Evolutionary conservation across 2,113 vertebrate genomes (phyloP).

Genomic region (Labeo catla): DNA sequence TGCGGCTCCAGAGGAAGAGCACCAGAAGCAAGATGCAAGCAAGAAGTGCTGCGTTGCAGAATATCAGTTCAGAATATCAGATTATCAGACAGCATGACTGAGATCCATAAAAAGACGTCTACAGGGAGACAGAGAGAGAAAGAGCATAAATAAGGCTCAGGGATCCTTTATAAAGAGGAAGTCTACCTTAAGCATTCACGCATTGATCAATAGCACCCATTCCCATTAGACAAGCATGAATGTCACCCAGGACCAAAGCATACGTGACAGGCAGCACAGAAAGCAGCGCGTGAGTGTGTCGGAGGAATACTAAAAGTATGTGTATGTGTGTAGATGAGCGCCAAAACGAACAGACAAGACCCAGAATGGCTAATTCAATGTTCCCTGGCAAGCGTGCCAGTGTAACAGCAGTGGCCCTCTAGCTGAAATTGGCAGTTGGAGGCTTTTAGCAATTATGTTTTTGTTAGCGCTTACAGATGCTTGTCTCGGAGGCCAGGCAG

Average conservation of each 20-base stretch:
- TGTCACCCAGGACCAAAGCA: conserved; percentile 28
- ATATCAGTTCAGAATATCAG: no score
- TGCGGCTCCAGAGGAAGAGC: conserved; percentile 5
- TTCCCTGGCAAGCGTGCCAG: conserved; percentile 58
- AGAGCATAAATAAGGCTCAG: neutral
- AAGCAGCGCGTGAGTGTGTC: neutral
- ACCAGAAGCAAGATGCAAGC: conserved; percentile 2
- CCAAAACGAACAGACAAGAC: conserved; percentile 48
- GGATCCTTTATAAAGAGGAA: conserved; percentile 23
- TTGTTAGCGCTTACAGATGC: conserved; percentile 67
- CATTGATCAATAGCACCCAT: conserved; percentile 23
- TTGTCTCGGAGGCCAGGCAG: conserved; percentile 52
- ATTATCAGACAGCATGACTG: conserved; percentile 24
- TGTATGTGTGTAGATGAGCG: neutral
- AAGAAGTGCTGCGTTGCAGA: conserved; percentile 31
- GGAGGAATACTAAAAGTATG: neutral
- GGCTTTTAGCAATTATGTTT: conserved; percentile 69
- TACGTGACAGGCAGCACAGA: neutral
- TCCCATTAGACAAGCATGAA: conserved; percentile 25
- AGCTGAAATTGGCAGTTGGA: conserved; percentile 67
- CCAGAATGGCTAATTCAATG: conserved; percentile 58
- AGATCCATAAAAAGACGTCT: conserved; percentile 14
- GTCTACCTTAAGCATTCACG: neutral
- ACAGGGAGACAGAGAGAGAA: conserved; percentile 1
- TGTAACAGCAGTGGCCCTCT: conserved; percentile 52